A percentile compares a stretch with the other conserved stretches of the same genome.
These are phyloP conservation scores for Hippocampus barbouri DNA, from an alignment of 2,113 vertebrate genomes.

Conservation along the genomic window DNA sequence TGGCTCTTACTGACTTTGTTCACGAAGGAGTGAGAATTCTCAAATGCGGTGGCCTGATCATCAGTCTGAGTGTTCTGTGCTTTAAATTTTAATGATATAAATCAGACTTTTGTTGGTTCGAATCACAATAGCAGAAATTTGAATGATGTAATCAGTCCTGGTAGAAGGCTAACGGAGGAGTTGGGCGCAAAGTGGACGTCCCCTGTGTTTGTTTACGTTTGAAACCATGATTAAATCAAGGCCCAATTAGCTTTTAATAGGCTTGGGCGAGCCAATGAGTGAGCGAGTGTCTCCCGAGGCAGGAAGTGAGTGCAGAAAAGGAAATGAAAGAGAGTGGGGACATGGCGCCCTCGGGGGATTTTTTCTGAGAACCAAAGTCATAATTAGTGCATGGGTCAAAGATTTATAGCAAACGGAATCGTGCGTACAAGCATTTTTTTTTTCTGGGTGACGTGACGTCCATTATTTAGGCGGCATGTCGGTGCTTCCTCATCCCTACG, in stretches of 20 bases:
- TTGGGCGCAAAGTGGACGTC: background rate
- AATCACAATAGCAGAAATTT: no score
- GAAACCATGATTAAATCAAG: slow-evolving; percentile 61
- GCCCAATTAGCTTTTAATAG: slow-evolving; percentile 60
- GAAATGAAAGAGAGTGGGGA: slow-evolving; percentile 42
- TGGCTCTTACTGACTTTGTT: no score
- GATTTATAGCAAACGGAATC: slow-evolving; percentile 52
- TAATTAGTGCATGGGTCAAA: slow-evolving; percentile 58
- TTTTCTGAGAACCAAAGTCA: slow-evolving; percentile 47
- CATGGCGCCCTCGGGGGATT: slow-evolving; percentile 20
- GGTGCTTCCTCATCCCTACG: slow-evolving; percentile 39
- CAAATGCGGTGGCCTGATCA: no score
- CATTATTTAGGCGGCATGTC: slow-evolving; percentile 25
- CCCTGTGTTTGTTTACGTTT: slow-evolving; percentile 20
- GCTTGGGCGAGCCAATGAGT: slow-evolving; percentile 39
- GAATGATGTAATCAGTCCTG: no score
- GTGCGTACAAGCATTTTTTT: slow-evolving; percentile 12
- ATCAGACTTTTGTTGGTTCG: no score
- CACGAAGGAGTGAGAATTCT: no score
- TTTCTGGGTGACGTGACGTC: slow-evolving; percentile 24
- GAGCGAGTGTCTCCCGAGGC: slow-evolving; percentile 35
- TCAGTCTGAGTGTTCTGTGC: no score
- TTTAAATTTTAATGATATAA: no score
- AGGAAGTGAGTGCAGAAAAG: slow-evolving; percentile 34
- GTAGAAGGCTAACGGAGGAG: background rate